phyloP scores from a whole-genome alignment of 92 coral and sea anemone species.

The Zoanthus sansibaricus region DNA sequence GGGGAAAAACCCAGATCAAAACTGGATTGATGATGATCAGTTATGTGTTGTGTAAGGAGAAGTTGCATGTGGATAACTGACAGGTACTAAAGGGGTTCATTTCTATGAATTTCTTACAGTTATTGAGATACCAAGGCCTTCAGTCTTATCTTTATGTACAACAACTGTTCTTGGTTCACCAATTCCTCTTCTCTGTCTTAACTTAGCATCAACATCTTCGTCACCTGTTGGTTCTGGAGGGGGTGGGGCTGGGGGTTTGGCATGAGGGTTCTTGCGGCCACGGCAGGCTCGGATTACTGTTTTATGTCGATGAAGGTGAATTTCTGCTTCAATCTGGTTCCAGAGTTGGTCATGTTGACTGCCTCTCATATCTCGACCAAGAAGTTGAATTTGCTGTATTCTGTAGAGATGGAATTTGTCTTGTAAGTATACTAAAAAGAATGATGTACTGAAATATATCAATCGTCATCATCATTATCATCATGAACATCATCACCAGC shows the following conservation, averaged over 20 bases:
- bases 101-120: constrained; percentile 67
- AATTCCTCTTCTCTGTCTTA: constrained; percentile 93
- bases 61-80: too few relatives aligned
- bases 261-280: constrained; percentile 96
- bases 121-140: constrained; percentile 96
- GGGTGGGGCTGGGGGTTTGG: constrained; percentile 96
- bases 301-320: constrained; percentile 96
- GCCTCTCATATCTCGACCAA: constrained; percentile 97
- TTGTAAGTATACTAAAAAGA: neutral
- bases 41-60: too few relatives aligned
- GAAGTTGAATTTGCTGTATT: constrained; percentile 97
- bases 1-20: too few relatives aligned
- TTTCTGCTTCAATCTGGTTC: constrained; percentile 99
- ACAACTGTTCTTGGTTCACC: constrained; percentile 95
- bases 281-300: constrained; percentile 98
- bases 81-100: too few relatives aligned
- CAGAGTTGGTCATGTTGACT: constrained; percentile 92
- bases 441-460: neutral
- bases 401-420: constrained; percentile 33
- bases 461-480: neutral
- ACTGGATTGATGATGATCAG: too few relatives aligned
- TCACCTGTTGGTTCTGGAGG: constrained; percentile 71
- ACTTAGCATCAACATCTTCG: constrained; percentile 78
- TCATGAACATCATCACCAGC: too few relatives aligned
- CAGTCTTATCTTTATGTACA: constrained; percentile 81